Evolutionary conservation across 1,140 invertebrate genomes (phyloP).

Genomic region (Papilio xuthus): DNA sequence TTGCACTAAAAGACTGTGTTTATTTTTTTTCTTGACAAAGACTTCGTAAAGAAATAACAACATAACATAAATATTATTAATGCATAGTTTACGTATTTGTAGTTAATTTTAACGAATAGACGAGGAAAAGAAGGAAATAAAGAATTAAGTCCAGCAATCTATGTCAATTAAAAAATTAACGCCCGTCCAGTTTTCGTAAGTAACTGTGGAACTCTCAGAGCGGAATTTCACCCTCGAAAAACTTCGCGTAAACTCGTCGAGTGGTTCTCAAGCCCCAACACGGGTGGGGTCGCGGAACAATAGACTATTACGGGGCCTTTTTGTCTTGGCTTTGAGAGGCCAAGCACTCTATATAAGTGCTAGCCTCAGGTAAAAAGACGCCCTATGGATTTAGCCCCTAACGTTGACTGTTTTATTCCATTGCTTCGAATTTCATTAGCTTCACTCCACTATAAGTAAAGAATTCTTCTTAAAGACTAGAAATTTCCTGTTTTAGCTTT

Average conservation of each 20-base stretch:
- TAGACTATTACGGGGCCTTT: slow-evolving; percentile 63
- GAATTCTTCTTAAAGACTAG: too few relatives aligned
- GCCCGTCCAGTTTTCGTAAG: slow-evolving; percentile 25
- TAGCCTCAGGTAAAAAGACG: slow-evolving; percentile 45
- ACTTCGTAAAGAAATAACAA: too few relatives aligned
- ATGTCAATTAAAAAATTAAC: slow-evolving; percentile 35
- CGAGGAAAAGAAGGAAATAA: not conserved
- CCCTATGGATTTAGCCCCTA: slow-evolving; percentile 23
- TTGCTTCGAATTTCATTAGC: slow-evolving; percentile 16
- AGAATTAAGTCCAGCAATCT: not conserved
- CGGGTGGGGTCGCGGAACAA: slow-evolving; percentile 58
- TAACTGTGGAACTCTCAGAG: slow-evolving; percentile 28
- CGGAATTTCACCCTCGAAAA: slow-evolving; percentile 41
- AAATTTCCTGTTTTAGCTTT: too few relatives aligned
- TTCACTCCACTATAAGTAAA: not conserved
- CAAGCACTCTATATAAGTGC: slow-evolving; percentile 54
- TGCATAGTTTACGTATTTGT: too few relatives aligned
- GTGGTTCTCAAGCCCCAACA: slow-evolving; percentile 49
- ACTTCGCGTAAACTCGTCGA: slow-evolving; percentile 62
- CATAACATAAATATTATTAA: too few relatives aligned
- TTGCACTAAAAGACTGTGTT: not conserved
- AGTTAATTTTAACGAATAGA: too few relatives aligned
- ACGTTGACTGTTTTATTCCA: slow-evolving; percentile 24
- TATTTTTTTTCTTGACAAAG: too few relatives aligned
- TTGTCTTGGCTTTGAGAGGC: slow-evolving; percentile 63